phyloP scores from a whole-genome alignment of 2,888 invertebrate species.

The Choristoneura rosaceana region DNA sequence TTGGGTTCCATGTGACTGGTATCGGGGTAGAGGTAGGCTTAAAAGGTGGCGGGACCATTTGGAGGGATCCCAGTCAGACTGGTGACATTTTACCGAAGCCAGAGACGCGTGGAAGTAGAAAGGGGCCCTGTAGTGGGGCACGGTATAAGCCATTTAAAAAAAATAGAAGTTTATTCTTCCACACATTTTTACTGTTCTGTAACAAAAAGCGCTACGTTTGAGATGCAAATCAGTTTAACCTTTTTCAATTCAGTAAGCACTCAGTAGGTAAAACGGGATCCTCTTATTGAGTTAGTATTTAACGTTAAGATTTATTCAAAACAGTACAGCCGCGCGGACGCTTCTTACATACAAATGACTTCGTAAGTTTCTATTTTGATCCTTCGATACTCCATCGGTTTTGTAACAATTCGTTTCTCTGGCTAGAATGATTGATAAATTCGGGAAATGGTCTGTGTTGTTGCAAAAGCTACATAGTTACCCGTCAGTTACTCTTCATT shows the following conservation, averaged over 20 bases:
- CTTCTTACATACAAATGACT: conserved; percentile 69
- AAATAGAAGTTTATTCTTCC: too few relatives aligned
- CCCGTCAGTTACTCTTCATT: too few relatives aligned
- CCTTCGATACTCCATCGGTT: conserved; percentile 45
- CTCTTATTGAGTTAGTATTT: conserved; percentile 77
- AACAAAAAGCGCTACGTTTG: conserved; percentile 40
- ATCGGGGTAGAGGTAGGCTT: too few relatives aligned
- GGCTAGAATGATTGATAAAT: conserved; percentile 11
- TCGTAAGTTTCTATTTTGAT: conserved; percentile 40
- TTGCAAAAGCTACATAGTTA: too few relatives aligned
- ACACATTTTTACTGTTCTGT: neutral
- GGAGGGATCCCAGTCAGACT: too few relatives aligned
- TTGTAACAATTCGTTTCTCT: conserved; percentile 21
- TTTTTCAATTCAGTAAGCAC: conserved; percentile 74
- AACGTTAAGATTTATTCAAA: conserved; percentile 77
- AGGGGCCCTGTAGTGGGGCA: too few relatives aligned
- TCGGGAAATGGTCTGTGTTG: neutral
- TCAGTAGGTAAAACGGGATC: conserved; percentile 65
- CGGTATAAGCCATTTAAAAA: too few relatives aligned
- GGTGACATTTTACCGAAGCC: too few relatives aligned
- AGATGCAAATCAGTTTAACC: conserved; percentile 74
- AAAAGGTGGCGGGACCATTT: too few relatives aligned
- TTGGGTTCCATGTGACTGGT: too few relatives aligned
- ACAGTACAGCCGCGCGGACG: conserved; percentile 66
- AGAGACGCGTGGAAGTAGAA: too few relatives aligned